Base-by-base conservation (phyloP, 2,113 vertebrate species). In the Propithecus coquereli region DNA sequence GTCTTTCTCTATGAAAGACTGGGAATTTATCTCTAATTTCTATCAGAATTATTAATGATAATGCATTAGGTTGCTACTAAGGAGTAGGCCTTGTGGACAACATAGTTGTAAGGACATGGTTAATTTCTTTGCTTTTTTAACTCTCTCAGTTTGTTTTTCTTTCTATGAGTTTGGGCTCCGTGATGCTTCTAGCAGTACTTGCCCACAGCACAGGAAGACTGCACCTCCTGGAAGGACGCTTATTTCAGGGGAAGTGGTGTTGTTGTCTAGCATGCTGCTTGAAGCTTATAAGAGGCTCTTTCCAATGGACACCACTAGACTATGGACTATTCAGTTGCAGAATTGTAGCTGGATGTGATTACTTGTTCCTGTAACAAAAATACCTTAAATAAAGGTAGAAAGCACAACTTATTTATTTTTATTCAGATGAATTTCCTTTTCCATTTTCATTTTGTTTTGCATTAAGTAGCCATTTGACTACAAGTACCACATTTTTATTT, bases 391-490 rank as follows among this genome's bases (percentile, higher is more conserved):
- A 16, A 76, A 59, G 90, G 43, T n/a, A 91, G 50, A 80, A 88
- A 88, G 34, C 80, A 65, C 9, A 37, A 5, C 74, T 80, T 40
- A 83, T 68, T 90, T 79, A 73, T 73, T 83, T 88, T 87, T 82
- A 63, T 57, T 80, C 57, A 94, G 47, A 65, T 79, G 54, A 77
- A 1, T 85, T 61, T 66, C 10, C 11, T 66, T 96, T 94, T 43
- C n/a, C 68, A 68, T 50, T 84, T 52, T 61, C 73, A 68, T 95
- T 91, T 97, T 95, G 23, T 84, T 88, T 94, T 70, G 37, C 77
- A n/a, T 90, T 66, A 95, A 79, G 40, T 82, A 77, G 16, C 47
- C 37, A 37, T 89, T 86, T 89, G 52, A 8, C 11, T 93, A 32
- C 11, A 59, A 88, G 6, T 30, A 43, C 20, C 61, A 90, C 8